phyloP scores from a whole-genome alignment of 2,888 invertebrate species.

The Stenichneumon culpator region DNA sequence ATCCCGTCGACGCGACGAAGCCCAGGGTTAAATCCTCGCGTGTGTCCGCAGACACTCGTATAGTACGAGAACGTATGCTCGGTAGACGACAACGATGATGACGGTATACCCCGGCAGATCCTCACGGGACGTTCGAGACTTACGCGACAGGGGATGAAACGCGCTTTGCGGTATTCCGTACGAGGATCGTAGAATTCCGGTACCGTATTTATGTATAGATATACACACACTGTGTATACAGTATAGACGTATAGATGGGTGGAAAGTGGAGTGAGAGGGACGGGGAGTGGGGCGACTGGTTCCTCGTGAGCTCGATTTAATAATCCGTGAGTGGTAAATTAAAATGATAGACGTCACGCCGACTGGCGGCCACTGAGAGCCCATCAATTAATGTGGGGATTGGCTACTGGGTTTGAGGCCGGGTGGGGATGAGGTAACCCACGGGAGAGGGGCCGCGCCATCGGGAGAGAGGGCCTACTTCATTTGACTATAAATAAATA shows the following conservation, averaged over 20 bases:
- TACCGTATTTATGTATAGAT: conserved; percentile 29
- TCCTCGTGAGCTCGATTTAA: conserved; percentile 76
- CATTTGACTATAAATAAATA: conserved; percentile 82
- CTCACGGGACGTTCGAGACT: conserved; percentile 40
- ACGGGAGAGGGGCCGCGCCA: conserved; percentile 40
- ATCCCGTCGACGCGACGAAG: conserved; percentile 17
- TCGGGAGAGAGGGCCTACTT: conserved; percentile 76
- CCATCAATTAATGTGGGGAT: conserved; percentile 81
- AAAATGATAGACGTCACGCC: conserved; percentile 82
- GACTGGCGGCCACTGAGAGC: conserved; percentile 81
- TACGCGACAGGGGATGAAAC: conserved; percentile 60
- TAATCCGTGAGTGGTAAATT: conserved; percentile 80
- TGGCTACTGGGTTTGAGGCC: conserved; percentile 43
- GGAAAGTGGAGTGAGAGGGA: conserved; percentile 28
- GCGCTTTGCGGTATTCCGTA: conserved; percentile 56
- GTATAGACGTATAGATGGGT: conserved; percentile 4
- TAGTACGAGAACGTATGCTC: conserved; percentile 22
- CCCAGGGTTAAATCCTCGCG: conserved; percentile 28
- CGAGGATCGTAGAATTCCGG: conserved; percentile 44
- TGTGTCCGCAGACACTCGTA: conserved; percentile 33
- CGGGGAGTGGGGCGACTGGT: conserved; percentile 42
- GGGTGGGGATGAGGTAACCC: conserved; percentile 41
- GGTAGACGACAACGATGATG: conserved; percentile 32
- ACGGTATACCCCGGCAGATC: conserved; percentile 21
- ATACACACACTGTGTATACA: not conserved